Evolutionary conservation across 2,113 vertebrate genomes (phyloP), one percentile per base, ranked within the genome.

Genomic region (Axis porcinus): DNA sequence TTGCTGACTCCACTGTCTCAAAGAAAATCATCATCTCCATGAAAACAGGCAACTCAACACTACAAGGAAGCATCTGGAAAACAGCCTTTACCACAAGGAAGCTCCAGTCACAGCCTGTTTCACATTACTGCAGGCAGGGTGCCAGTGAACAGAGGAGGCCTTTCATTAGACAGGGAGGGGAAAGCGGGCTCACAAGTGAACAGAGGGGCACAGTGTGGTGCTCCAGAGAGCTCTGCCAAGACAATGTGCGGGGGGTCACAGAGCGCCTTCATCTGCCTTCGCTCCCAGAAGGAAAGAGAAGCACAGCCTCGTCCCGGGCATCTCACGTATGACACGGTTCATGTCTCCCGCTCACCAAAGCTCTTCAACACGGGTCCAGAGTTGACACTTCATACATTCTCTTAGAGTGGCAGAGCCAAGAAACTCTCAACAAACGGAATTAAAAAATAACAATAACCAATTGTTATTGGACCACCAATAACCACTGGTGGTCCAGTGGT

Each of bases 21-120:
- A 95, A 97, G 93, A 98, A 98, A 98, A 88, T 11, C 67, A 96
- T 23, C 33, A 4, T 7, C 92, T 96, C 74, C n/a, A 10, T 70
- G 54, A 82, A 96, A 97, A 98, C 97, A 93, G 27, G 60, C 88
- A 97, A 76, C 64, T 98, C 86, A 57, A 94, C 95, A 92, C 57
- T 4, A 45, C 74, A 96, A 67, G 70, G 96, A 97, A 92, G 58
- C 88, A 95, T 94, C 84, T 97, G 92, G 95, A 96, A 98, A 97
- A 95, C 92, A 81, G 94, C 57, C 89, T 90, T 90, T 43, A 97
- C 89, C 58, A 67, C 40, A n/a, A 97, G 45, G 36, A 96, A 96
- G 96, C 97, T 91, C 83, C 81, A 96, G 5, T n/a, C 95, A 88
- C 55, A 83, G 92, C 93, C 94, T 25, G 55, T 21, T 97, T 70